These are phyloP conservation scores for Iselma pallidipennis DNA, from an alignment of 2,888 invertebrate species.

Conservation along the genomic window DNA sequence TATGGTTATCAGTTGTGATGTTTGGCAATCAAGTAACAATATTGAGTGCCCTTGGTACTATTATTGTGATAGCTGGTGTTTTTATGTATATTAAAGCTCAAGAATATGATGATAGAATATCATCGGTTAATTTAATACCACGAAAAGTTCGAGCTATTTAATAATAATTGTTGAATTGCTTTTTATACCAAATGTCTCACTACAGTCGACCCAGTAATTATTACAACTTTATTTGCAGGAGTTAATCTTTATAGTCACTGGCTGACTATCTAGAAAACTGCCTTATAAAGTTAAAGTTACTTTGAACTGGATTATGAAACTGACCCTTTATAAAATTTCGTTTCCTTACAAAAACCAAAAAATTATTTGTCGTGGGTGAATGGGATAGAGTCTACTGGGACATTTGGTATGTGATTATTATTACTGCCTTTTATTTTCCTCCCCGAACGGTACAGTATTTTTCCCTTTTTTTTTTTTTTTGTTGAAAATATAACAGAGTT, in stretches of 20 bases:
- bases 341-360: too few relatives aligned
- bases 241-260: too few relatives aligned
- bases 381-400: too few relatives aligned
- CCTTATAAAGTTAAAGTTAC: too few relatives aligned
- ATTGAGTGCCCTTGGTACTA: conserved; percentile 72
- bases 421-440: too few relatives aligned
- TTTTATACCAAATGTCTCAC: not conserved
- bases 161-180: conserved; percentile 3
- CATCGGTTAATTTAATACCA: conserved; percentile 50
- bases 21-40: conserved; percentile 76
- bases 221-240: too few relatives aligned
- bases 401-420: too few relatives aligned
- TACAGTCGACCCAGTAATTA: too few relatives aligned
- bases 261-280: too few relatives aligned
- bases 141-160: conserved; percentile 55
- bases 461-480: not conserved
- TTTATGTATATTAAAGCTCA: conserved; percentile 75
- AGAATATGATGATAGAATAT: conserved; percentile 59
- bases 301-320: too few relatives aligned
- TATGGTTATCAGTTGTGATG: conserved; percentile 74
- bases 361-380: too few relatives aligned
- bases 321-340: too few relatives aligned
- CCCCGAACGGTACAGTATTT: not conserved
- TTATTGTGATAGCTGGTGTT: conserved; percentile 72
- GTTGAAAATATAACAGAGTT: not conserved